Percentiles rank a stretch among this genome's conserved stretches.
Evolutionary conservation across 2,888 invertebrate species (phyloP).

Genomic region (Nymphalis polychloros): DNA sequence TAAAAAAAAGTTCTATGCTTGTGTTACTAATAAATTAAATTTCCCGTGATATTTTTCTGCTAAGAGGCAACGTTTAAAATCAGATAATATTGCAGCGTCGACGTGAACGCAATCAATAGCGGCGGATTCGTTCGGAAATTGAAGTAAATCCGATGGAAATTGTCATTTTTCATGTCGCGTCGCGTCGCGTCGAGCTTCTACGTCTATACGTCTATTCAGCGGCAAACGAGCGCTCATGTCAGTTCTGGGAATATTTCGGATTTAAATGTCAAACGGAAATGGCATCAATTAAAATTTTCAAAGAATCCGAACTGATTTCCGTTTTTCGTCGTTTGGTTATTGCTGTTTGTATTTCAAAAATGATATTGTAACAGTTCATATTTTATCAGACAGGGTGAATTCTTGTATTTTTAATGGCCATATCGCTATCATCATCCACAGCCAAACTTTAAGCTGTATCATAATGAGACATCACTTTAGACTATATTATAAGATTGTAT

Average conservation of each 20-base stretch:
- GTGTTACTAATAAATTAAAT: too few relatives aligned
- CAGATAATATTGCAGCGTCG: constrained; percentile 9
- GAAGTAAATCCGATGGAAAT: constrained; percentile 22
- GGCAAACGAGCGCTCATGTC: constrained; percentile 4
- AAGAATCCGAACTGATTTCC: neutral
- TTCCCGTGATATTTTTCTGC: too few relatives aligned
- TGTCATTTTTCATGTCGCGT: constrained; percentile 23
- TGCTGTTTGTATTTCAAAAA: too few relatives aligned
- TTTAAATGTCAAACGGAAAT: neutral
- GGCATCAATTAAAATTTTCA: neutral
- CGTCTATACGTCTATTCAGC: neutral
- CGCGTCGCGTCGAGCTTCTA: neutral
- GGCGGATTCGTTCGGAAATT: constrained; percentile 22
- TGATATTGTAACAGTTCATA: too few relatives aligned
- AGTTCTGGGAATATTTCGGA: neutral
- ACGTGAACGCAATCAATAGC: constrained; percentile 16
- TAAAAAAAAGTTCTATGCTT: too few relatives aligned
- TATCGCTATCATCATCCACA: too few relatives aligned
- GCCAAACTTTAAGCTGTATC: too few relatives aligned
- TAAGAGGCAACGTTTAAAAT: constrained; percentile 6
- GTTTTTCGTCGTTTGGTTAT: too few relatives aligned
- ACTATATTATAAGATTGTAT: too few relatives aligned
- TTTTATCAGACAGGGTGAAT: too few relatives aligned
- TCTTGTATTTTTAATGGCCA: too few relatives aligned
- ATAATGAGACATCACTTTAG: too few relatives aligned